Percentiles rank a stretch among this genome's conserved stretches.
phyloP scores from a whole-genome alignment of 2,888 invertebrate genomes.

The Listrodromus nycthemerus region DNA sequence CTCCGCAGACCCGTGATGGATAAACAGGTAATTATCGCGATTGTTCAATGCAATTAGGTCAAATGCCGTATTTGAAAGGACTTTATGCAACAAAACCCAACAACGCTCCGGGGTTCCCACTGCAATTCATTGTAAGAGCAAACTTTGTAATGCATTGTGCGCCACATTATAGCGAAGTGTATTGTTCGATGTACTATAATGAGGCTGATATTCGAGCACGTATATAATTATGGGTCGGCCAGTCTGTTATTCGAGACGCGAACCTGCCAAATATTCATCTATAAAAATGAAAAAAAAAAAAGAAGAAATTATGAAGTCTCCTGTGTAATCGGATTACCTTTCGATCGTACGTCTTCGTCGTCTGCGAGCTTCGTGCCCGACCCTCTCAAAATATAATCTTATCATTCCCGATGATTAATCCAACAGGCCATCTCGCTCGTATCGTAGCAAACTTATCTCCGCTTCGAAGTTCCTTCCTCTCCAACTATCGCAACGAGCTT shows the following conservation, averaged over 20 bases:
- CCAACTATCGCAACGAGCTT: conserved; percentile 30
- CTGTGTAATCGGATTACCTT: conserved; percentile 55
- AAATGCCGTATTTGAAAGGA: conserved; percentile 28
- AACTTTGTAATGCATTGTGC: not conserved
- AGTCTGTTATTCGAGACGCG: conserved; percentile 20
- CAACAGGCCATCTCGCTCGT: conserved; percentile 30
- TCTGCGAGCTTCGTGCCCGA: not conserved
- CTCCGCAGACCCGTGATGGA: not conserved
- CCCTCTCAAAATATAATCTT: conserved; percentile 61
- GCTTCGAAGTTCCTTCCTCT: conserved; percentile 34
- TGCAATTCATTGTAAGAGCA: conserved; percentile 1
- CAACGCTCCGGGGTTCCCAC: conserved; percentile 17
- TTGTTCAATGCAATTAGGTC: conserved; percentile 44
- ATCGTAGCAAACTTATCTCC: conserved; percentile 60
- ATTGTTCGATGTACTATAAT: conserved; percentile 2
- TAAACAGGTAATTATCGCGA: not conserved
- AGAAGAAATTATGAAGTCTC: conserved; percentile 18
- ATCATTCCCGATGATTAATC: conserved; percentile 65
- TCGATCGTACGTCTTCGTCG: conserved; percentile 6
- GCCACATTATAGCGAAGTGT: not conserved
- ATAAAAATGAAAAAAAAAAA: conserved; percentile 20
- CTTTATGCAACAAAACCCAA: conserved; percentile 3
- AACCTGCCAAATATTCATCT: conserved; percentile 17
- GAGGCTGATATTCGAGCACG: conserved; percentile 12
- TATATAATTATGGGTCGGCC: not conserved